A percentile compares a stretch with the other conserved stretches of the same genome.
Evolutionary conservation across 2,888 invertebrate genomes (phyloP).

Genomic region (Callimorpha dominula): DNA sequence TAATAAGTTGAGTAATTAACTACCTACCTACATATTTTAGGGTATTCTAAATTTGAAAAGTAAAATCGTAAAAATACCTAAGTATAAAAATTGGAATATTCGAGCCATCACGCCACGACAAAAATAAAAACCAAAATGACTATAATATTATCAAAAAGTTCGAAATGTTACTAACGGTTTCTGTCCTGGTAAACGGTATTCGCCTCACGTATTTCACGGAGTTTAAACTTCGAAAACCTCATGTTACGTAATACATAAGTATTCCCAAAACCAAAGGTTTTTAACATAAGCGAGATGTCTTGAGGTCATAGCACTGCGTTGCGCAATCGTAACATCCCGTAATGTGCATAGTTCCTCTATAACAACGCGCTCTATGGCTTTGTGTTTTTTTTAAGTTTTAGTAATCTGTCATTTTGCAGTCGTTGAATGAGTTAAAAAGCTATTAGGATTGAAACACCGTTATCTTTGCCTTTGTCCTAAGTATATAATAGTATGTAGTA

Average conservation of each 20-base stretch:
- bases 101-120: background rate
- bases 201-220: slow-evolving; percentile 21
- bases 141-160: background rate
- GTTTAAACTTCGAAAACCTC: slow-evolving; percentile 19
- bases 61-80: background rate
- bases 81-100: background rate
- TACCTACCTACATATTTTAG: background rate
- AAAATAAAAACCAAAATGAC: background rate
- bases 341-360: slow-evolving; percentile 16
- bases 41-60: background rate
- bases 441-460: slow-evolving; percentile 37
- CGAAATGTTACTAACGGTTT: background rate
- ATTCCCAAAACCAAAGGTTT: slow-evolving; percentile 38
- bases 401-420: background rate
- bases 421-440: slow-evolving; percentile 30
- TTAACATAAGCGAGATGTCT: slow-evolving; percentile 34
- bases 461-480: slow-evolving; percentile 1
- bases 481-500: background rate
- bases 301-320: slow-evolving; percentile 44
- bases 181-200: slow-evolving; percentile 4
- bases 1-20: background rate
- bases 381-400: slow-evolving; percentile 2
- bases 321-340: slow-evolving; percentile 37
- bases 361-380: slow-evolving; percentile 27
- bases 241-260: slow-evolving; percentile 30